phyloP scores from a whole-genome alignment of 35 echinoderm and acorn worm genomes.

The Ophiothrix spiculata region DNA sequence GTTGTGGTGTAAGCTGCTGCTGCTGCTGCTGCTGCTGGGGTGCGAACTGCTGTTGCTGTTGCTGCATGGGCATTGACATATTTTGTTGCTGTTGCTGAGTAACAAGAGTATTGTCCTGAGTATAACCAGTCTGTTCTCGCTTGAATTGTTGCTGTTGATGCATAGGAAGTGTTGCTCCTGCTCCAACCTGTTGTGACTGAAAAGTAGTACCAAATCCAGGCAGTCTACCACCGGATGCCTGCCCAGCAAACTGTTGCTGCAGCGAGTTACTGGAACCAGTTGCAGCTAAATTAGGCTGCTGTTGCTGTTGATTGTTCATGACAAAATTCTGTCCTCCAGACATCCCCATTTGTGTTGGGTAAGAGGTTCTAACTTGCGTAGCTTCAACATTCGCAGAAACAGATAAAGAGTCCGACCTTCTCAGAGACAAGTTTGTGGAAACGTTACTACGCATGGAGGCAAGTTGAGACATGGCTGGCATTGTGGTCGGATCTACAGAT shows the following conservation, averaged over 20 bases:
- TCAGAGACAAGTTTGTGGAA: background rate
- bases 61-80: slow-evolving; percentile 24
- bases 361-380: background rate
- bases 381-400: background rate
- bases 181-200: slow-evolving; percentile 33
- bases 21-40: slow-evolving; percentile 5
- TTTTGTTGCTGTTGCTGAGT: slow-evolving; percentile 18
- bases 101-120: background rate
- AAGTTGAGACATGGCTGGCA: slow-evolving; percentile 2
- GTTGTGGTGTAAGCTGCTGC: background rate
- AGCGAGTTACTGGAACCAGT: slow-evolving; percentile 14
- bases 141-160: slow-evolving; percentile 18
- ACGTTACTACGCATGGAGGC: background rate
- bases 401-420: background rate
- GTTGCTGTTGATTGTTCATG: slow-evolving; percentile 8
- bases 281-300: slow-evolving; percentile 7
- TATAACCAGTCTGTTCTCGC: background rate
- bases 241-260: slow-evolving; percentile 36
- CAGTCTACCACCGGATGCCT: slow-evolving; percentile 25
- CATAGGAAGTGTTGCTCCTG: background rate
- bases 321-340: background rate
- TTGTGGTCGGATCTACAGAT: background rate
- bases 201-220: slow-evolving; percentile 42
- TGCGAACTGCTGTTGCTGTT: slow-evolving; percentile 28
- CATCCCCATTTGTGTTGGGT: background rate